Evolutionary conservation across 2,113 vertebrate genomes (phyloP).

Genomic region (Clarias batrachus): DNA sequence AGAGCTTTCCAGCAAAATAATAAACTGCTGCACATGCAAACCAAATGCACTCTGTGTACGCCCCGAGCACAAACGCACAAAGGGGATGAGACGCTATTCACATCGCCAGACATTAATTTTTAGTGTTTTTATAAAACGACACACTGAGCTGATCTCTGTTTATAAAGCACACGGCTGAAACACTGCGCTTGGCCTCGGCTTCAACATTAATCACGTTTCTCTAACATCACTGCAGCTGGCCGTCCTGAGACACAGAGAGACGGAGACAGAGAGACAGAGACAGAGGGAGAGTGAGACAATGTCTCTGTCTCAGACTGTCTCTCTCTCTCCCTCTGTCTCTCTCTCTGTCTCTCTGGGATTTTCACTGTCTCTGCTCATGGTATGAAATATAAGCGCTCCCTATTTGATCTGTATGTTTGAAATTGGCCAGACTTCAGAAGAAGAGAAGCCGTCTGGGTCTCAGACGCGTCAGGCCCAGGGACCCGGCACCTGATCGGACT

Average conservation of each 20-base stretch:
- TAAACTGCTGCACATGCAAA: conserved; percentile 53
- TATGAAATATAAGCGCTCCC: too few relatives aligned
- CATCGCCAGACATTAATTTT: conserved; percentile 44
- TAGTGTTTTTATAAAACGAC: background rate
- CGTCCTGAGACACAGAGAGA: background rate
- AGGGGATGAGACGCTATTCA: background rate
- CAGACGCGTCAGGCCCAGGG: too few relatives aligned
- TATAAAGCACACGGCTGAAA: background rate
- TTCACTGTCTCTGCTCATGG: too few relatives aligned
- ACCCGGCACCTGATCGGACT: too few relatives aligned
- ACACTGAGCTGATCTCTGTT: background rate
- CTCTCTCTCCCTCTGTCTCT: background rate
- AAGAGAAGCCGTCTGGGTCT: too few relatives aligned
- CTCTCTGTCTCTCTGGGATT: too few relatives aligned
- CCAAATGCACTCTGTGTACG: conserved; percentile 41
- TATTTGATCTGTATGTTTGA: too few relatives aligned
- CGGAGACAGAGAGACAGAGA: background rate
- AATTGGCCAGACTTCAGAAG: too few relatives aligned
- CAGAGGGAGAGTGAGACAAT: background rate
- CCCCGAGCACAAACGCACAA: background rate
- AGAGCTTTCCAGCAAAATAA: conserved; percentile 52
- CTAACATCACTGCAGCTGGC: conserved; percentile 22
- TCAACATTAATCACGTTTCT: conserved; percentile 37
- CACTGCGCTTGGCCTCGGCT: background rate
- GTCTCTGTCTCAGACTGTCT: too few relatives aligned